A percentile compares a stretch with the other conserved stretches of the same genome.
Evolutionary conservation across 2,888 invertebrate genomes (phyloP).

Genomic region (Calliphora vomitoria): DNA sequence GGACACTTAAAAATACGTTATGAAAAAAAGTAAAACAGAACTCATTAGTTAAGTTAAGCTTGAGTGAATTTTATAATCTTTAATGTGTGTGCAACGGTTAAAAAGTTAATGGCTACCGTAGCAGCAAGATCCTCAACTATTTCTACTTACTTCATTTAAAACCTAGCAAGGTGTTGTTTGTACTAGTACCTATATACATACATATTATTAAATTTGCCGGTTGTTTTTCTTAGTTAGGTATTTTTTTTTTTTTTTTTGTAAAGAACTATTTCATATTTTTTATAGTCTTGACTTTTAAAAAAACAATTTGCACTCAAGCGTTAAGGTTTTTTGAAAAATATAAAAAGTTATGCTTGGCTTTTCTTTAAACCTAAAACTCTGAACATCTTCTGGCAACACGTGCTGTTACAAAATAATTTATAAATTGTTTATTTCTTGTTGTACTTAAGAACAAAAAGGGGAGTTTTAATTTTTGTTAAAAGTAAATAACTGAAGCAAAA

Average conservation of each 20-base stretch:
- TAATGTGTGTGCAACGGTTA: slow-evolving; percentile 68
- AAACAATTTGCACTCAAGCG: slow-evolving; percentile 70
- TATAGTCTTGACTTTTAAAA: slow-evolving; percentile 61
- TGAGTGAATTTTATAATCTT: slow-evolving; percentile 70
- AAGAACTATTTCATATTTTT: slow-evolving; percentile 45
- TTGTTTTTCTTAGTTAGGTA: slow-evolving; percentile 22
- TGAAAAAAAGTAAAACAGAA: slow-evolving; percentile 44
- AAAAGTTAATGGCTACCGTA: slow-evolving; percentile 70
- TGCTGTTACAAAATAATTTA: slow-evolving; percentile 68
- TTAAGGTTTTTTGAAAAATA: slow-evolving; percentile 59
- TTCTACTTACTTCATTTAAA: slow-evolving; percentile 14
- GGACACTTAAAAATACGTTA: slow-evolving; percentile 58
- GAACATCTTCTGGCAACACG: slow-evolving; percentile 65
- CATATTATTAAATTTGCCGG: slow-evolving; percentile 53
- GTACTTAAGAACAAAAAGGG: slow-evolving; percentile 33
- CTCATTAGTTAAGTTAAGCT: slow-evolving; percentile 65
- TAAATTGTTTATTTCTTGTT: slow-evolving; percentile 44
- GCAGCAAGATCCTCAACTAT: slow-evolving; percentile 50
- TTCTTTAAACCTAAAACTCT: slow-evolving; percentile 27
- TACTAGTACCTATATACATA: background rate
- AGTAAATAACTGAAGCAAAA: slow-evolving; percentile 70
- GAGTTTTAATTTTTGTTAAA: slow-evolving; percentile 47
- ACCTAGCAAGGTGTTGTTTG: slow-evolving; percentile 26
- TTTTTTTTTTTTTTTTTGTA: background rate
- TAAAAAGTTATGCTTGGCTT: slow-evolving; percentile 55